Evolutionary conservation across 53 echinoderm and acorn worm species (phyloP).

Genomic region (Echinarachnius parma): DNA sequence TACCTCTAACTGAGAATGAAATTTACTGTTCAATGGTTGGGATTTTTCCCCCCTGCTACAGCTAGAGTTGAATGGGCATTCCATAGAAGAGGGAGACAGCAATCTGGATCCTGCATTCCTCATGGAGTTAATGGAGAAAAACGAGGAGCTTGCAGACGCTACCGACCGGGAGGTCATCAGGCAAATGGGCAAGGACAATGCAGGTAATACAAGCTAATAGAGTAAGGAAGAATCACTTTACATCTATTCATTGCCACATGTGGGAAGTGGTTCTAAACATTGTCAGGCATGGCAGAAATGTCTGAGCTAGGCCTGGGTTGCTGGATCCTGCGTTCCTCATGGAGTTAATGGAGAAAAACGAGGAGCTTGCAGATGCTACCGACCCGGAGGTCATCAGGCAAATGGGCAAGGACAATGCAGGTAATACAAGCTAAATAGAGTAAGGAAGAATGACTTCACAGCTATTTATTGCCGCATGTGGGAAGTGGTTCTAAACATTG

Average conservation of each 20-base stretch:
- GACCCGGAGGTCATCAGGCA: constrained; percentile 48
- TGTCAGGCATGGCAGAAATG: too few relatives aligned
- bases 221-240: too few relatives aligned
- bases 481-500: too few relatives aligned
- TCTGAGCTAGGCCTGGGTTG: too few relatives aligned
- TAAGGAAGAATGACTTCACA: too few relatives aligned
- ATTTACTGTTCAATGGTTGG: too few relatives aligned
- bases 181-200: constrained; percentile 65
- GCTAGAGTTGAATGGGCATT: constrained; percentile 70
- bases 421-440: too few relatives aligned
- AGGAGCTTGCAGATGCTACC: constrained; percentile 64
- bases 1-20: too few relatives aligned
- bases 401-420: constrained; percentile 68
- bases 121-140: constrained; percentile 92
- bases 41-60: constrained; percentile 21
- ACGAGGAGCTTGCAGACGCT: constrained; percentile 75
- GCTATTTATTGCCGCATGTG: too few relatives aligned
- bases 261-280: too few relatives aligned
- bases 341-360: constrained; percentile 95
- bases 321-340: constrained; percentile 81
- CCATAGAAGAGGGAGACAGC: constrained; percentile 82
- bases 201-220: constrained; percentile 52
- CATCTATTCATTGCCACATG: too few relatives aligned
- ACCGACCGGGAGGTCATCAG: constrained; percentile 49
- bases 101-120: constrained; percentile 72